Evolutionary conservation across 2,113 vertebrate species (phyloP).

Genomic region (Nerophis ophidion): DNA sequence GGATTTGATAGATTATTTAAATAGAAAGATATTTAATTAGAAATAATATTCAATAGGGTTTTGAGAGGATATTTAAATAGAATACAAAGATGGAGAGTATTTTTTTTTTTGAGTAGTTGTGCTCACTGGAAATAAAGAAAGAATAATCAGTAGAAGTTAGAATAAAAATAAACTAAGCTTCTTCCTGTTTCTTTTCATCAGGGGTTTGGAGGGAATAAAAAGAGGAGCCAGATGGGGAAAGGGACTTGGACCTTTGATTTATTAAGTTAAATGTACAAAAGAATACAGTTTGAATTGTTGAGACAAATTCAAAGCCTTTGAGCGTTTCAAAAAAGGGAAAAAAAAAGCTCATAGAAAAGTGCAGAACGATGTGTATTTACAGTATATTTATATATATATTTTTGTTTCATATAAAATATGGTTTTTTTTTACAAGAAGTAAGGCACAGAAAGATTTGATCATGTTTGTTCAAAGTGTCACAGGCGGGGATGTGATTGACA

Average conservation of each 20-base stretch:
- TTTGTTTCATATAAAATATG: conserved; percentile 43
- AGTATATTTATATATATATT: conserved; percentile 46
- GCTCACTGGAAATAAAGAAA: no score
- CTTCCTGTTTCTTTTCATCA: no score
- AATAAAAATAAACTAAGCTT: no score
- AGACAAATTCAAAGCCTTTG: conserved; percentile 50
- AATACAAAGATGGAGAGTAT: no score
- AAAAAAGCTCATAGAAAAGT: conserved; percentile 66
- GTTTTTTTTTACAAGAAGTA: conserved; percentile 52
- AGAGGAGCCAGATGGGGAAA: conserved; percentile 2
- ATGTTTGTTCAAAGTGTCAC: conserved; percentile 37
- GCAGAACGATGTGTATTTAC: conserved; percentile 71
- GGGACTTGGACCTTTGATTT: conserved; percentile 63
- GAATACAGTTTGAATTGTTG: conserved; percentile 55
- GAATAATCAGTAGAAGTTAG: no score
- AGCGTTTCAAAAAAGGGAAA: conserved; percentile 24
- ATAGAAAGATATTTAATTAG: no score
- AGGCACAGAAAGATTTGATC: conserved; percentile 60
- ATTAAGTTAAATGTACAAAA: conserved; percentile 79
- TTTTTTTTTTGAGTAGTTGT: no score
- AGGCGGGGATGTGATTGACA: conserved; percentile 42
- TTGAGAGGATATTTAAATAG: no score
- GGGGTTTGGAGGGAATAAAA: not conserved
- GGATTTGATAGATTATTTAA: no score
- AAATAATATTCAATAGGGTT: no score